Base-by-base conservation (phyloP, 30 jellyfish, hydroid and myxozoan species). In the Aurelia aurita region DNA sequence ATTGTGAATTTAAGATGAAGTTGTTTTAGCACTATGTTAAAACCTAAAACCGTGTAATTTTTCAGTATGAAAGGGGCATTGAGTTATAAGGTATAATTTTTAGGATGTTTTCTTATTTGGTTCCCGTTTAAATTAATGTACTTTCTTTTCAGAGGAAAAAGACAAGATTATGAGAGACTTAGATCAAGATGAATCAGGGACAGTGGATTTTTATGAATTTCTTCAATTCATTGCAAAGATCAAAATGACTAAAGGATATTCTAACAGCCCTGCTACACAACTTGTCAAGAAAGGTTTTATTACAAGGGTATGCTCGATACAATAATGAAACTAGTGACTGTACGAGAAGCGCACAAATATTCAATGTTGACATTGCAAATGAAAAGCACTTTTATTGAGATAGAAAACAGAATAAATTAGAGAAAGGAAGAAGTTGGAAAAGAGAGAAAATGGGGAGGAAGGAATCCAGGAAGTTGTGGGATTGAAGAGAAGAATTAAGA, bases 181-280 rank as follows among this genome's bases (percentile, higher is more conserved):
- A 12, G 92, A 82, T 58, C 78, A 34, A 21, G 92, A 82, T 69
- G 85, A 69, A 25, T 68, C 79, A 15, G 92, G 92, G 35, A 82
- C 92, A 19, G 75, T 82, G 16, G 92, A 82, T 53, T 82, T 69
- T 22, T 82, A 82, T 45, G 92, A 82, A 59, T 82, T 82, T 72
- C 69, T 39, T 14, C 59, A 60, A 22, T 77, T 29, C 70, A 61
- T 77, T 61, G 89, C 89, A n/a, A 77, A 61, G 62, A 27, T 77
- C 23, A 62, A 65, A 26, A 45, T 10, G 20, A 9, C 71, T 25
- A 60, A 60, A 16, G 79, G 39, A 46, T 45, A 23, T 7, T 20
- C 9, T 19, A 77, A 61, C 28, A 25, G 79, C 1, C 62, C 89
- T 3, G 89, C 89, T 9, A 78, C 89, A 19, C 63, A 35, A 22